Percentiles rank a stretch among this genome's conserved stretches.
Conservation (phyloP, 30 jellyfish, hydroid and myxozoan genomes). For the Hydractinia echinata region DNA sequence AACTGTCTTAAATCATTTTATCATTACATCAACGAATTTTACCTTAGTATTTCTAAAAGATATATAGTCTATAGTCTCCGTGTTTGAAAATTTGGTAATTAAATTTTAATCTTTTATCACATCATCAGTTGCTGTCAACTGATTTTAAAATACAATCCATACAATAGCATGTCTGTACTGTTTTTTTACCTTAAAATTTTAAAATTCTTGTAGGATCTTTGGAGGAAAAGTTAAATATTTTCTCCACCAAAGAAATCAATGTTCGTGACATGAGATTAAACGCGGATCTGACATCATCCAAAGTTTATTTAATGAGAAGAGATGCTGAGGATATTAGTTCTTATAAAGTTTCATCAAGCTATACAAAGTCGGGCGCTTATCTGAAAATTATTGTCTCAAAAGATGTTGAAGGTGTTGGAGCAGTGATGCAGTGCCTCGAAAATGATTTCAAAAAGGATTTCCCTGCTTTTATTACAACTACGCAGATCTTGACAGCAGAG, state of each 20-base stretch:
- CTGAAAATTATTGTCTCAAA: background rate
- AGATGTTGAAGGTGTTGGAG: background rate
- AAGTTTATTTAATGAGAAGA: background rate
- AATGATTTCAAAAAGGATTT: constrained; percentile 24
- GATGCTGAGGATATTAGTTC: no score
- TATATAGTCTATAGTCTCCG: no score
- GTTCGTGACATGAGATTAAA: background rate
- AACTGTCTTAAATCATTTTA: no score
- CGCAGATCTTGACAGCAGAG: constrained; percentile 44
- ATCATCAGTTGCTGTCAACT: no score
- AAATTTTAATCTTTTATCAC: no score
- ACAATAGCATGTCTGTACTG: no score
- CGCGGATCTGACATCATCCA: background rate
- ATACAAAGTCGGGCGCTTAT: constrained; percentile 11
- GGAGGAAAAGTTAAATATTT: background rate
- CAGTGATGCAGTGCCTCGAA: constrained; percentile 17
- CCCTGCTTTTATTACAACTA: constrained; percentile 27
- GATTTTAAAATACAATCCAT: no score
- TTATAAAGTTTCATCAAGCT: background rate
- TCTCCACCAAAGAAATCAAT: background rate
- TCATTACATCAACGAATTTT: no score
- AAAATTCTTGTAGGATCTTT: background rate
- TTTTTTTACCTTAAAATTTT: no score
- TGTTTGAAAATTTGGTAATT: no score
- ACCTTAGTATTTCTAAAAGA: no score